Evolutionary conservation across 1,140 invertebrate genomes (phyloP), one percentile per base, ranked within the genome.

Genomic region (Pectinophora gossypiella): DNA sequence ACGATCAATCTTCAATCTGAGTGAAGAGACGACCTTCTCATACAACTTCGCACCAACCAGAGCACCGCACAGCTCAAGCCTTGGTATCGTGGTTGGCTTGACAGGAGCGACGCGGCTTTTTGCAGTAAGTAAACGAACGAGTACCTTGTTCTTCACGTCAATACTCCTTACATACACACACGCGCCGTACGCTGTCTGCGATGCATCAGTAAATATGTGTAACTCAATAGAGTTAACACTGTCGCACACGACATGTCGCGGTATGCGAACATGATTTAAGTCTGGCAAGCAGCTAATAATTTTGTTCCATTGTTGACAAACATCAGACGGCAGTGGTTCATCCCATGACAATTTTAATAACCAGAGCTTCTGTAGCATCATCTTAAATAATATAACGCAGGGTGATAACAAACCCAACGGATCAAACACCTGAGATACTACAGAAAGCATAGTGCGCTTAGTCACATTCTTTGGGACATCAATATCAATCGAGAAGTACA

Each of bases 41-140:
- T 68, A 47, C 19, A 85, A 19, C 0, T 64, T 53, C 3, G 68
- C 64, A n/a, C 82, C 56, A 3, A 87, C 36, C 2, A 73, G 48
- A 5, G 87, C 87, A 9, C 64, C 87, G 43, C 61, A 77, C n/a
- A 90, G 63, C 64, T 90, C 88, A 35, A 89, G 55, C 54, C 78
- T 20, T 0, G 89, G 86, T 12, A 90, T 72, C 4, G 79, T 73
- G 0, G 47, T 43, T 7, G 51, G 49, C 61, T 88, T 87, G 7
- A 88, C 46, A n/a, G 88, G 88, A 35, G 86, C 71, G 0, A 89
- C 85, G 38, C 76, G 52, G 20, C 68, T 59, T 59, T 89, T 88
- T 7, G 62, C 53, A 47, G 12, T 12, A 6, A 27, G 23, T 12
- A 27, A 27, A 5, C 23, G 23, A 27, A 27, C 23, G 5, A 12